Evolutionary conservation across 2,113 vertebrate species (phyloP).

Genomic region (Laterallus jamaicensis): DNA sequence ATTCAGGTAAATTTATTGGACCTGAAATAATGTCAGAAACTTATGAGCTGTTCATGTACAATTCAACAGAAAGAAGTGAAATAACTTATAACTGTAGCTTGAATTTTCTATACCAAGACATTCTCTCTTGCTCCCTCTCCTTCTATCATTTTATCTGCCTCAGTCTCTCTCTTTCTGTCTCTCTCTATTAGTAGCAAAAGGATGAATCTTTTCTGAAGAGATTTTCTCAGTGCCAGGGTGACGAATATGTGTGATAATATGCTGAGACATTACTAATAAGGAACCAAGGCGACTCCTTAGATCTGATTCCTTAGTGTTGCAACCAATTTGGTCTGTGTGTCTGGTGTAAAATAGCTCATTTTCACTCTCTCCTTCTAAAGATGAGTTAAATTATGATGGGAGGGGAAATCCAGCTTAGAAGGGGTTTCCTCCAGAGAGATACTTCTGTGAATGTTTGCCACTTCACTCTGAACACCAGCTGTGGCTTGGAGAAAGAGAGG

Average conservation of each 20-base stretch:
- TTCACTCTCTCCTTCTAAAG: neutral
- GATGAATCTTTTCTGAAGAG: neutral
- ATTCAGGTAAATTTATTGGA: slow-evolving; percentile 1
- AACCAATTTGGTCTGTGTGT: neutral
- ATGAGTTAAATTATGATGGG: neutral
- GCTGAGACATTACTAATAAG: neutral
- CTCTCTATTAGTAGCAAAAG: neutral
- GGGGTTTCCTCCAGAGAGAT: neutral
- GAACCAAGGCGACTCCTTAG: neutral
- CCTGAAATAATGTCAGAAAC: neutral
- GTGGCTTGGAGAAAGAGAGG: neutral
- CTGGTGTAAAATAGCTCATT: neutral
- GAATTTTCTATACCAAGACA: neutral
- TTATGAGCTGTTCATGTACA: neutral
- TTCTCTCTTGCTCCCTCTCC: neutral
- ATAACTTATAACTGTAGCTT: neutral
- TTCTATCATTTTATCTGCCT: neutral
- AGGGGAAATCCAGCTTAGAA: neutral
- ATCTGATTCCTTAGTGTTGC: neutral
- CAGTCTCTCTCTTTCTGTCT: neutral
- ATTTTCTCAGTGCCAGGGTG: neutral
- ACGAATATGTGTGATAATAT: neutral
- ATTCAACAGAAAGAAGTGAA: neutral
- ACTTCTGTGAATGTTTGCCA: neutral
- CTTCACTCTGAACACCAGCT: neutral